Percentiles rank a stretch among this genome's conserved stretches.
Conservation (phyloP, 2,113 vertebrate species). For the Catharus bicknelli region DNA sequence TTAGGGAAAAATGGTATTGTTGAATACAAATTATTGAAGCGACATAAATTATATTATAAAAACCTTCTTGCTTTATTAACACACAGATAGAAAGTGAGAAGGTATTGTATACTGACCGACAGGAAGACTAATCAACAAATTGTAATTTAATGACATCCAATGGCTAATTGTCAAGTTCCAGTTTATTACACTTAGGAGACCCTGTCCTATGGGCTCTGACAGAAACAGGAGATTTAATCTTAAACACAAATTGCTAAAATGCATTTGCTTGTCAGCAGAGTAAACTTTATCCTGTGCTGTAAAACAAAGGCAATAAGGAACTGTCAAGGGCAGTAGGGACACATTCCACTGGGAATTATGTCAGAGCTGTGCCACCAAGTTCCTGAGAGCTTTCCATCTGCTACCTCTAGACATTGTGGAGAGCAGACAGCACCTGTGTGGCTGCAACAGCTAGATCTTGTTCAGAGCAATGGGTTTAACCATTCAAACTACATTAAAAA, state of each 20-base stretch:
- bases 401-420: neutral
- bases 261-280: neutral
- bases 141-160: neutral
- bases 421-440: neutral
- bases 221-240: neutral
- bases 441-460: neutral
- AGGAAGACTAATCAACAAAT: neutral
- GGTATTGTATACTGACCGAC: neutral
- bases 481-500: neutral
- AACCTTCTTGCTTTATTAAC: neutral
- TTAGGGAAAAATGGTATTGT: neutral
- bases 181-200: neutral
- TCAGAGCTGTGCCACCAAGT: neutral
- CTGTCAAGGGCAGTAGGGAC: neutral
- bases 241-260: neutral
- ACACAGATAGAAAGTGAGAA: neutral
- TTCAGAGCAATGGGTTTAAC: neutral
- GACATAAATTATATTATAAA: neutral
- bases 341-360: neutral
- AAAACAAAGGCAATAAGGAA: neutral
- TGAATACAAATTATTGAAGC: neutral
- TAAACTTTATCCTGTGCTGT: neutral
- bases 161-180: neutral
- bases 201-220: neutral
- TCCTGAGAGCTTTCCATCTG: neutral